These are phyloP conservation scores for Steromphala cineraria DNA, from an alignment of 2,888 invertebrate species.

Conservation along the genomic window DNA sequence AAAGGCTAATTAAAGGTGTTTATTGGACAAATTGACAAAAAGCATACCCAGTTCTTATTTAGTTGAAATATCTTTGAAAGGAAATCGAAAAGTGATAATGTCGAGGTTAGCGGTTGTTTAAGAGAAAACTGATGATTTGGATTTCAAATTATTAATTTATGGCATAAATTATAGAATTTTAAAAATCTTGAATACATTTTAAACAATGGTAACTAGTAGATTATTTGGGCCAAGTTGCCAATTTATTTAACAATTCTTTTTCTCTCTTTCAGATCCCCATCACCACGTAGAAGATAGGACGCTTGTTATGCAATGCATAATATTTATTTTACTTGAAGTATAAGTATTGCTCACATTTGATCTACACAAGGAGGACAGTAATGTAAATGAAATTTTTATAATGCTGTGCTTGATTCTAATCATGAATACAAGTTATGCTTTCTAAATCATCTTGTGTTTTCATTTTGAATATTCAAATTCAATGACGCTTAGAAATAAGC, in stretches of 20 bases:
- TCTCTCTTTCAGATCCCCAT: conserved; percentile 37
- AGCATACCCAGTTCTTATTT: no score
- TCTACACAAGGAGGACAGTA: background rate
- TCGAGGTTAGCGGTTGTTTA: no score
- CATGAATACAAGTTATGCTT: background rate
- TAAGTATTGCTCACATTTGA: background rate
- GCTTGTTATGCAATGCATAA: background rate
- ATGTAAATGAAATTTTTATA: conserved; percentile 15
- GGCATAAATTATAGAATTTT: no score
- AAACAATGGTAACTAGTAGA: background rate
- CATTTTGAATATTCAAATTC: no score
- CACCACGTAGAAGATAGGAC: conserved; percentile 30
- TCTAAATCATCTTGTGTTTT: no score
- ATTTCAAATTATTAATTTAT: no score
- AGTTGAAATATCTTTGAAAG: no score
- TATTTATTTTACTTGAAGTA: background rate
- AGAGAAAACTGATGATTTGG: no score
- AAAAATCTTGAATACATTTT: no score
- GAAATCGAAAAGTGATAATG: no score
- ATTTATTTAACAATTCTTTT: background rate
- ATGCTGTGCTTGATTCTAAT: background rate
- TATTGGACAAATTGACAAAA: no score
- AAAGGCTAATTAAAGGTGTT: no score
- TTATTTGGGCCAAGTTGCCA: background rate
- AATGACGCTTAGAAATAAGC: background rate